Base-by-base conservation (phyloP, 2,113 vertebrate genomes). In the Eptatretus burgeri region DNA sequence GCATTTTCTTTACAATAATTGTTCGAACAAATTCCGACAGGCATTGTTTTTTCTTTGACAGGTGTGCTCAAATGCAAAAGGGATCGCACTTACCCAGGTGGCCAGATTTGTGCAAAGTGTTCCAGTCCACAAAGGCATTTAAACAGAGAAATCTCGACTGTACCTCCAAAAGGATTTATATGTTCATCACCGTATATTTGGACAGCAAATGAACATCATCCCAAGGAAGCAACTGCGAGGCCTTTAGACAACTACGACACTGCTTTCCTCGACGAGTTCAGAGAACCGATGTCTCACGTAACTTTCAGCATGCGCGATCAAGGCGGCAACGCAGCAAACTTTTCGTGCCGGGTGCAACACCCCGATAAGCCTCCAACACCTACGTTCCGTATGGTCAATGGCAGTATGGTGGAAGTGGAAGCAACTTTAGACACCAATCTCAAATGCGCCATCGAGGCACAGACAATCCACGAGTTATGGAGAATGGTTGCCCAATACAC, bases 41-140 rank as follows among this genome's bases (percentile, higher is more conserved):
- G 27, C 27, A 41, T 41, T 7, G 27, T 41, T 66, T 49, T 69
- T 49, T 41, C 63, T 64, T 51, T 68, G 64, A 0, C 64, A 94
- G 88, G 80, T 50, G 69, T 88, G 3, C 65, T 95, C 14, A 91
- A 93, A 68, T 95, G 88, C 68, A 91, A 87, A 69, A 89, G 85
- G 64, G 86, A 93, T 71, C 78, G 71, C 67, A 70, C 75, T 1
- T 77, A 81, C 10, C 76, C 78, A 14, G 77, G 77, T 0, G 83
- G 81, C 1, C 82, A 84, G 68, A 62, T 83, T 27, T 95, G 88
- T 53, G 70, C 86, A 1, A 53, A 69, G 14, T 94, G 88, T 65
- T 73, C 70, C 4, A 77, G 75, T 20, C 85, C 85, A 1, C 70
- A 67, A 62, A 69, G 72, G 2, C 67, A 83, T 2, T 69, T 63